phyloP scores from a whole-genome alignment of 1,140 invertebrate species.

The Pemphigus obesinymphae region DNA sequence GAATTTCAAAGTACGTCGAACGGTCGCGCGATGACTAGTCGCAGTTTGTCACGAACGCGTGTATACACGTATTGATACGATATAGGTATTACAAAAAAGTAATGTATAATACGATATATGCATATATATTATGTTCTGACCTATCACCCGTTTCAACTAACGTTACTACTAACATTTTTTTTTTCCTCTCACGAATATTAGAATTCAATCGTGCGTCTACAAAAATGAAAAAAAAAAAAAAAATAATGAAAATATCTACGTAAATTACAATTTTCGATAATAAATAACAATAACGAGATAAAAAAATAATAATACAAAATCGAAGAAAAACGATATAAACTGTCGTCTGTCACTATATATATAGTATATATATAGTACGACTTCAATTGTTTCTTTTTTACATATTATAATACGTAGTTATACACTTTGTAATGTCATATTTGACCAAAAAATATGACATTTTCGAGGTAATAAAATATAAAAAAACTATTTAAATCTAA shows the following conservation, averaged over 20 bases:
- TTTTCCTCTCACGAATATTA: slow-evolving; percentile 17
- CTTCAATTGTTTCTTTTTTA: slow-evolving; percentile 11
- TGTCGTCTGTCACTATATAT: not conserved
- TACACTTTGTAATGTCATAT: not conserved
- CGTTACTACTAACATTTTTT: slow-evolving; percentile 9
- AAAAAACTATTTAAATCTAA: not conserved
- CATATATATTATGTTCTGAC: not conserved
- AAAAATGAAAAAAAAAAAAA: not conserved
- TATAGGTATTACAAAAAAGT: not conserved
- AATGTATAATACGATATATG: not conserved
- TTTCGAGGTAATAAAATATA: not conserved
- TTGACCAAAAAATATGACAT: slow-evolving; percentile 4
- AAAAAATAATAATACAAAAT: not conserved
- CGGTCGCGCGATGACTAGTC: not conserved
- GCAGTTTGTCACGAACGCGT: slow-evolving; percentile 8
- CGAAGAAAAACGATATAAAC: not conserved
- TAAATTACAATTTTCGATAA: slow-evolving; percentile 1
- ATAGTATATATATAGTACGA: no score
- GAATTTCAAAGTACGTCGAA: not conserved
- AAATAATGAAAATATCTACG: not conserved
- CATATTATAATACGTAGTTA: not conserved
- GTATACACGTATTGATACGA: not conserved
- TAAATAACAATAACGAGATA: slow-evolving; percentile 9
- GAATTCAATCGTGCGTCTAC: slow-evolving; percentile 24
- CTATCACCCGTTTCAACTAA: slow-evolving; percentile 28